Conservation (phyloP, 2,113 vertebrate species). For the Phoxinus phoxinus region DNA sequence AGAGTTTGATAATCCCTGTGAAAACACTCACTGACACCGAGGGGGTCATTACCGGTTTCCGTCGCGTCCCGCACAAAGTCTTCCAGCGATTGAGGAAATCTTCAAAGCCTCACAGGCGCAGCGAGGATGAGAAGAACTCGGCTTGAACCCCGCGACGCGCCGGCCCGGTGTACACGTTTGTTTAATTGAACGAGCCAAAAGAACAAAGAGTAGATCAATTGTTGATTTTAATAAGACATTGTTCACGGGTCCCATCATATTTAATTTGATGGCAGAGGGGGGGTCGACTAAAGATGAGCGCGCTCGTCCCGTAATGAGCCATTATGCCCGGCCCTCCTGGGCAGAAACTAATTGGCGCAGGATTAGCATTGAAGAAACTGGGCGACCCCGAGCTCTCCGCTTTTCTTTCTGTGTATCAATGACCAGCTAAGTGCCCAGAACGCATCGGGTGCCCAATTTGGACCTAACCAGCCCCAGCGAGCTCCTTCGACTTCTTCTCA, state of each 20-base stretch:
- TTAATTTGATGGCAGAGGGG: slow-evolving; percentile 57
- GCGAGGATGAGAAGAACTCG: background rate
- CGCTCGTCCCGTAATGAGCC: slow-evolving; percentile 50
- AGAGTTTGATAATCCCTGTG: background rate
- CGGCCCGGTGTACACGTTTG: slow-evolving; percentile 37
- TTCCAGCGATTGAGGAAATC: background rate
- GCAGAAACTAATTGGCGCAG: slow-evolving; percentile 63
- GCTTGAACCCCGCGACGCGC: slow-evolving; percentile 14
- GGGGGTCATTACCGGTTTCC: slow-evolving; percentile 16
- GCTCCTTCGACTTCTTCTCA: background rate
- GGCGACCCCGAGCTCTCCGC: slow-evolving; percentile 45
- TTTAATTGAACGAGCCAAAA: slow-evolving; percentile 54
- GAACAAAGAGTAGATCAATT: slow-evolving; percentile 41
- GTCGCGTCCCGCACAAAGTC: background rate
- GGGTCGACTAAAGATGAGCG: slow-evolving; percentile 47
- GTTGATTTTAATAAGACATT: slow-evolving; percentile 60
- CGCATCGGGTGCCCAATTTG: slow-evolving; percentile 43
- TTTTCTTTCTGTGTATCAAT: slow-evolving; percentile 35
- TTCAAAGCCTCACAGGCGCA: slow-evolving; percentile 37
- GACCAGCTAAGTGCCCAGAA: slow-evolving; percentile 46
- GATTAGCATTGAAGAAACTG: slow-evolving; percentile 56
- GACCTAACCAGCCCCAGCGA: slow-evolving; percentile 8
- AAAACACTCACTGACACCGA: background rate
- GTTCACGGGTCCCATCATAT: slow-evolving; percentile 52
- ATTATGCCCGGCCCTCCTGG: slow-evolving; percentile 59